phyloP scores from a whole-genome alignment of 53 echinoderm and acorn worm species.

The Astropecten irregularis region DNA sequence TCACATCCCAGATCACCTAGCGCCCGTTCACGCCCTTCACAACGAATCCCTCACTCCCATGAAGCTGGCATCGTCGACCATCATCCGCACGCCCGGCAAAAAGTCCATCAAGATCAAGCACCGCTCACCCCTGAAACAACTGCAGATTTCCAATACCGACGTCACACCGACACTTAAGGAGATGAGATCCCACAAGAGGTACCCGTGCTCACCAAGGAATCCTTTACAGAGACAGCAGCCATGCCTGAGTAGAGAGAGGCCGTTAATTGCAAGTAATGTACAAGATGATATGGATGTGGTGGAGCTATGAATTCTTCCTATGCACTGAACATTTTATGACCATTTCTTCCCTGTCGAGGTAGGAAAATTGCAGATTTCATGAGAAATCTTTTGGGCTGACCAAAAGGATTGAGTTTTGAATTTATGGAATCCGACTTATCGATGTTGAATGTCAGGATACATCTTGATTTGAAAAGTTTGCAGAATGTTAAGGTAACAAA shows the following conservation, averaged over 20 bases:
- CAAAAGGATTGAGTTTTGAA: too few species aligned
- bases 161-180: neutral
- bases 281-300: slow-evolving; percentile 63
- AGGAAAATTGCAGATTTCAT: neutral
- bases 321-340: too few species aligned
- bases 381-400: neutral
- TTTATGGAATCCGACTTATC: too few species aligned
- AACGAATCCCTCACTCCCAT: slow-evolving; percentile 57
- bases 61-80: slow-evolving; percentile 57
- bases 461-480: too few species aligned
- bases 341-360: neutral
- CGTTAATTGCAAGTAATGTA: slow-evolving; percentile 54
- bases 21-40: slow-evolving; percentile 43
- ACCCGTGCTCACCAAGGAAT: slow-evolving; percentile 84
- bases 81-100: slow-evolving; percentile 24
- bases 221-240: slow-evolving; percentile 55
- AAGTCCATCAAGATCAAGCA: slow-evolving; percentile 27
- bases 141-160: slow-evolving; percentile 9
- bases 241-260: slow-evolving; percentile 37
- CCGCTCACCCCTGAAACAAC: slow-evolving; percentile 48
- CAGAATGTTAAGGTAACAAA: too few species aligned
- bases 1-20: slow-evolving; percentile 15
- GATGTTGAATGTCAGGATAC: too few species aligned
- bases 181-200: slow-evolving; percentile 62
- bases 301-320: slow-evolving; percentile 19